Base-by-base conservation (phyloP, 2,113 vertebrate species). In the Siniperca chuatsi region DNA sequence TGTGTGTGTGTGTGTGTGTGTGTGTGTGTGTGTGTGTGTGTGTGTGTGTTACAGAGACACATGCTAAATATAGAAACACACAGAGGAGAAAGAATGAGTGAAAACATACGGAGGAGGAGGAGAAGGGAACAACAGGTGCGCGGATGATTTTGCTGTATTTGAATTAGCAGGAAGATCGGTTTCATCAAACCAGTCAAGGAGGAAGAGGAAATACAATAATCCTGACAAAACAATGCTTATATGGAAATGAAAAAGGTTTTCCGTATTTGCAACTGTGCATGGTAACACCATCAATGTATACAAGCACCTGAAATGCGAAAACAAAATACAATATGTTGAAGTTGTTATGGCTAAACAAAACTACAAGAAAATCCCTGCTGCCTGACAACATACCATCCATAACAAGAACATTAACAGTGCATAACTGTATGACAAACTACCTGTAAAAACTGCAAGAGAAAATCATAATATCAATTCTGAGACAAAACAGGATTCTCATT, bases 1-100 rank as follows among this genome's bases (percentile, higher is more conserved):
- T 65, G 11, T 10, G 20, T 79, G 52, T n/a, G 23, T 48, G 72
- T 73, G 74, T 44, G 68, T 73, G 74, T 42, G 42, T 40, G 40
- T 40, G 40, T 40, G 64, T 55, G 78, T 60, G 11, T 10, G 20
- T 16, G 25, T 42, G 42, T 40, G 40, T 40, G 40, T 40, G 64
- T 55, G 78, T 60, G 11, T 10, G 20, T 16, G 25, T 23, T 44
- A 18, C 9, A 37, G 25, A 58, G 13, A 68, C 16, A 33, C 4
- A 23, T 20, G 37, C 1, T 42, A 42, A 48, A 78, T 29, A 58
- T 46, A 62, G 40, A 20, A 62, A 64, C 61, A 77, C 11, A 66
- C 3, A 5, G 2, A 60, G 8, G 23, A 69, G 8, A 50, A 9
- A 23, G 50, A 23, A 4, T 10, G 6, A 61, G 8, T 20, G 48